Evolutionary conservation across 2,113 vertebrate species (phyloP).

Genomic region (Lepisosteus osseus): DNA sequence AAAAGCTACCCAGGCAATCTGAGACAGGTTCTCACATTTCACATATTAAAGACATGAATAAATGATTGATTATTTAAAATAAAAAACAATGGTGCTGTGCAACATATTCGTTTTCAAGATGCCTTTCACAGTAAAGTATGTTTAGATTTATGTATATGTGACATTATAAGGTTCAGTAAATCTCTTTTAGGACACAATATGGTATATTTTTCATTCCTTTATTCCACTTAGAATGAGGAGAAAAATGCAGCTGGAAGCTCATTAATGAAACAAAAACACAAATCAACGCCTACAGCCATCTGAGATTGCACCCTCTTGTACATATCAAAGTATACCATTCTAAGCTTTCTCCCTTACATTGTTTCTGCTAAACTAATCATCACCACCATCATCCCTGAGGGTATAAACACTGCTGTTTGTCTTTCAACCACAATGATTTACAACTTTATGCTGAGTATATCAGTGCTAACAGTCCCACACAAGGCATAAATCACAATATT

Average conservation of each 20-base stretch:
- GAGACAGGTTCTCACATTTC: no score
- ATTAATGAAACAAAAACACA: background rate
- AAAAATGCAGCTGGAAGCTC: background rate
- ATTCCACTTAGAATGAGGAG: slow-evolving; percentile 1
- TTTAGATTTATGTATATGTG: no score
- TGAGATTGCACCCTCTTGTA: background rate
- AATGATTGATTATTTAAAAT: slow-evolving; percentile 36
- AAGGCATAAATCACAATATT: background rate
- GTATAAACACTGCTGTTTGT: background rate
- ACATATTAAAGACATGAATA: slow-evolving; percentile 10
- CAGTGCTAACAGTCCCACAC: background rate
- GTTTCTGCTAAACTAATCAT: background rate
- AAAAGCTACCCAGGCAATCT: no score
- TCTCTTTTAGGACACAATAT: no score
- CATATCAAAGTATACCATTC: background rate
- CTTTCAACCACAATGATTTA: slow-evolving; percentile 1
- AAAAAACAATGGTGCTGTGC: slow-evolving; percentile 17
- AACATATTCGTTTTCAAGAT: background rate
- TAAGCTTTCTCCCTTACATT: background rate
- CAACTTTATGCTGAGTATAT: background rate
- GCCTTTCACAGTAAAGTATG: no score
- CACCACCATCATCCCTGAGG: background rate
- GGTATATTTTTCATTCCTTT: no score
- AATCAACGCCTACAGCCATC: background rate
- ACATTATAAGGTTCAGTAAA: no score